Percentiles rank a stretch among this genome's conserved stretches.
Evolutionary conservation across 2,888 invertebrate genomes (phyloP).

Genomic region (Athetis lepigone): DNA sequence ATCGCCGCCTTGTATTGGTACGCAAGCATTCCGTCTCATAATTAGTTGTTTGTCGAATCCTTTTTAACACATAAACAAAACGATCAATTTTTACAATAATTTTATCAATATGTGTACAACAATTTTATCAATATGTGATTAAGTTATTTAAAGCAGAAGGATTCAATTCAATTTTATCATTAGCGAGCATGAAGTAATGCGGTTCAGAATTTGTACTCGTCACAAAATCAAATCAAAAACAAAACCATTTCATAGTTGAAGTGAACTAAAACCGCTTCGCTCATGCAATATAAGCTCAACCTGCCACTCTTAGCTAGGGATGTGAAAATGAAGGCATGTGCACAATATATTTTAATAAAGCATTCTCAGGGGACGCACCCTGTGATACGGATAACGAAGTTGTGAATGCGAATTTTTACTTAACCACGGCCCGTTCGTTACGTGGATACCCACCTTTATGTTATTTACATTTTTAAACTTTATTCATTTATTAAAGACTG

Average conservation of each 20-base stretch:
- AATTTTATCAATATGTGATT: too few relatives aligned
- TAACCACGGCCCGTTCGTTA: constrained; percentile 76
- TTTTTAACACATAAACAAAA: too few relatives aligned
- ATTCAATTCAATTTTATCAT: too few relatives aligned
- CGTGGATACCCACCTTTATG: constrained; percentile 60
- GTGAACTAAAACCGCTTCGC: constrained; percentile 45
- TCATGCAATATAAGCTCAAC: constrained; percentile 30
- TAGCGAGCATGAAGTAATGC: too few relatives aligned
- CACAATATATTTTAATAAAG: constrained; percentile 90
- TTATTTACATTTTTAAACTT: constrained; percentile 55
- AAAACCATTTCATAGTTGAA: neutral
- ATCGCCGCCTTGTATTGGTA: too few relatives aligned
- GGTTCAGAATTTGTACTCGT: too few relatives aligned
- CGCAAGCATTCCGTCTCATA: too few relatives aligned
- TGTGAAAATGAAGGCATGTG: constrained; percentile 81
- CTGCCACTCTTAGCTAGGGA: constrained; percentile 67
- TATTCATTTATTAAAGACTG: constrained; percentile 50
- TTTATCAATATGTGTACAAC: too few relatives aligned
- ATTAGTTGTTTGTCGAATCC: too few relatives aligned
- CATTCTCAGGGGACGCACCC: constrained; percentile 82
- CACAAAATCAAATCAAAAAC: neutral
- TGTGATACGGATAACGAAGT: constrained; percentile 85
- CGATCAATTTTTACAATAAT: too few relatives aligned
- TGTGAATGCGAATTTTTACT: constrained; percentile 85
- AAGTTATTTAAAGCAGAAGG: too few relatives aligned